These are phyloP conservation scores for Enteromius afrohamiltoni DNA, from an alignment of 2,797 vertebrate genomes.

Conservation along the genomic window DNA sequence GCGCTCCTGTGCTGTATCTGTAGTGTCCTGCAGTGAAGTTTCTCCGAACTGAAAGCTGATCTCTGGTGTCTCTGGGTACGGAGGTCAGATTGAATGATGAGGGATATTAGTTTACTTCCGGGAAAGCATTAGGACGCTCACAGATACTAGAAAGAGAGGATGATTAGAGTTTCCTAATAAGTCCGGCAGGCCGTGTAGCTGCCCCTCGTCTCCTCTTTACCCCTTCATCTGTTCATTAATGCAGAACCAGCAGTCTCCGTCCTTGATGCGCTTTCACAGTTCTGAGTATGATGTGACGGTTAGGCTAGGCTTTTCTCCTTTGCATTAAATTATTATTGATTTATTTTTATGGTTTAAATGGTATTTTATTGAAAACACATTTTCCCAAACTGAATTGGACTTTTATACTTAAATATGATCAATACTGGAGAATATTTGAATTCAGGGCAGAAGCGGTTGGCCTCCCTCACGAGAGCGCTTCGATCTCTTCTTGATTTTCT, in stretches of 20 bases:
- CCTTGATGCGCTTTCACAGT: neutral
- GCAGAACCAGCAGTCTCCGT: neutral
- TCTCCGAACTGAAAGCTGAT: slow-evolving; percentile 56
- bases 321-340: too few relatives aligned
- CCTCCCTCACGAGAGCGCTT: too few relatives aligned
- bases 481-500: too few relatives aligned
- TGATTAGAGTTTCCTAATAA: slow-evolving; percentile 74
- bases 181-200: slow-evolving; percentile 73
- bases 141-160: slow-evolving; percentile 63
- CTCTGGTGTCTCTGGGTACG: slow-evolving; percentile 42
- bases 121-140: slow-evolving; percentile 70
- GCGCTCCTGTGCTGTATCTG: too few relatives aligned
- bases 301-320: neutral
- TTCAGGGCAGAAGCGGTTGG: too few relatives aligned
- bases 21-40: slow-evolving; percentile 1
- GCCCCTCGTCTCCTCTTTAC: neutral
- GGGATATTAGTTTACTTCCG: slow-evolving; percentile 67
- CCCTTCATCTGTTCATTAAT: neutral
- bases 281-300: neutral
- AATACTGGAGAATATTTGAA: too few relatives aligned
- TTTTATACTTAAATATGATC: too few relatives aligned
- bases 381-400: too few relatives aligned
- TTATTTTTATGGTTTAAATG: neutral
- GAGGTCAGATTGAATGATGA: slow-evolving; percentile 50
- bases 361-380: too few relatives aligned